Base-by-base conservation (phyloP, 2,888 invertebrate genomes). In the Argyresthia goedartella region DNA sequence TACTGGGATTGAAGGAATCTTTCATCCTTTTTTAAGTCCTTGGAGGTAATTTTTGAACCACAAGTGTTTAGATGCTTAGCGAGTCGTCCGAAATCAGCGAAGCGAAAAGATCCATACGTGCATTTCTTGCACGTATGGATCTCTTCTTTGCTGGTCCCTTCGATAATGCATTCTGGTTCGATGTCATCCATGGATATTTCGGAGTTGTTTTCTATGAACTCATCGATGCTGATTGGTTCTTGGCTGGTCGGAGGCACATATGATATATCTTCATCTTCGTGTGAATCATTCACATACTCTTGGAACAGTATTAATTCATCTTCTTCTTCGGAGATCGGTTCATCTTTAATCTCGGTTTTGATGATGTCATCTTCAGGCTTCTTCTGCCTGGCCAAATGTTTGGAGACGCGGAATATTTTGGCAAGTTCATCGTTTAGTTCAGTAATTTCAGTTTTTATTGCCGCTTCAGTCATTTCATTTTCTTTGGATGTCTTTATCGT, bases 71-170 rank as follows among this genome's bases (percentile, higher is more conserved):
- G 1, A 14, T 10, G 6, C 16, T 33, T 2, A 25, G 46, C 7
- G 33, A 7, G 11, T 15, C 15, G 25, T 6, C 15, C 10, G 45
- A 4, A 16, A 15, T 44, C 8, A 8, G 6, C 6, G 14, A 16
- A 42, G 42, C n/a, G 0, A n/a, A n/a, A n/a, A n/a, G 52, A 60
- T 2, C 39, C 14, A 9, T 46, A 67, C 0, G 53, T 52, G 9
- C 69, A 71, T 10, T 49, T 57, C 0, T 0, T 41, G n/a, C 70
- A 70, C 0, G 1, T 13, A 33, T 65, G 67, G 0, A 58, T 0
- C 10, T 59, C 60, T 0, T 25, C 7, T 13, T 51, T 50, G 4
- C 46, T 50, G 25, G 34, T 11, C 16, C 43, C 25, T 50, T 34
- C 25, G 25, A 36, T 8, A 13, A 15, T 9, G 1, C 35, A 6